Percentiles rank a stretch among this genome's conserved stretches.
Conservation (phyloP, 2,888 invertebrate species). For the Leistus spinibarbis region DNA sequence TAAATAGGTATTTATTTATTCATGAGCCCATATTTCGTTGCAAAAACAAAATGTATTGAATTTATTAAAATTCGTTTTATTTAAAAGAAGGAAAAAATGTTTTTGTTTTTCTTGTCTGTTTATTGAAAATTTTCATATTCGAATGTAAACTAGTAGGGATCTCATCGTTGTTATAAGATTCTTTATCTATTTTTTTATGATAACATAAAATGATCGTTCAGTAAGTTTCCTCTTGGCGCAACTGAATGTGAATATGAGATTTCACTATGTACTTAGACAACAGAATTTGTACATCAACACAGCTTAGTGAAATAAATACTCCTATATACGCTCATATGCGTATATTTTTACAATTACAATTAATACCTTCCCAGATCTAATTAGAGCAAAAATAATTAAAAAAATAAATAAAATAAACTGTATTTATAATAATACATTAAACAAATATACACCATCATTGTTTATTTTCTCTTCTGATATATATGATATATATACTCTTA, state of each 20-base stretch:
- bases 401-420: no score
- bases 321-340: not conserved
- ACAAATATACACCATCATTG: no score
- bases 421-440: no score
- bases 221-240: not conserved
- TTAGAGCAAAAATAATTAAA: no score
- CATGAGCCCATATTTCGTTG: not conserved
- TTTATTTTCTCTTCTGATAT: no score
- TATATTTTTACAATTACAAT: no score
- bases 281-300: not conserved
- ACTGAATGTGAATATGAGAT: not conserved
- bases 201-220: not conserved
- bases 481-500: no score
- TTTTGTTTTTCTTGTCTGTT: conserved; percentile 4
- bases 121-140: not conserved
- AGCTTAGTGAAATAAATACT: no score
- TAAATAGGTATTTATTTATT: not conserved
- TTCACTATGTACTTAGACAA: not conserved
- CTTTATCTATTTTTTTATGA: not conserved
- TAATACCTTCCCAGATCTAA: no score
- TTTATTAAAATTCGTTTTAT: no score
- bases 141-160: not conserved
- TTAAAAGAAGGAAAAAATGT: conserved; percentile 7
- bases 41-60: not conserved
- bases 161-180: not conserved